A percentile compares a stretch with the other conserved stretches of the same genome.
Conservation (phyloP, 2,797 vertebrate genomes). For the Notamacropus eugenii region DNA sequence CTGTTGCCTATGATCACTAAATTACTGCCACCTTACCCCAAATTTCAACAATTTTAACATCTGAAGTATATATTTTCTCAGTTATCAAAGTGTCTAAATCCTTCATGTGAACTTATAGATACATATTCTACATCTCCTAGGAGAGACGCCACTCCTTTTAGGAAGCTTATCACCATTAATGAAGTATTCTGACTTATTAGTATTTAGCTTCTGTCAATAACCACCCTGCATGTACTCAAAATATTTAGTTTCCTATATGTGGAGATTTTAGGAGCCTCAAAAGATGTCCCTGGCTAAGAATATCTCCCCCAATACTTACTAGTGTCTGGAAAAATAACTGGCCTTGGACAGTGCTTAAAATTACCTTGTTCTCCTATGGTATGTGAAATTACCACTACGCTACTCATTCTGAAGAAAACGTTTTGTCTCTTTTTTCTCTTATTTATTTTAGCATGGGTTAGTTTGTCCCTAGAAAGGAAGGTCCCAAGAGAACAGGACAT, state of each 20-base stretch:
- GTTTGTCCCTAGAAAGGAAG: background rate
- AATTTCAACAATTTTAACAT: background rate
- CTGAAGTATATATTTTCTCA: background rate
- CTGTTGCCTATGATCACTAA: background rate
- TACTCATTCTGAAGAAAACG: background rate
- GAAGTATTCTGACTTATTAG: background rate
- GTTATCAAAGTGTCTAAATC: background rate
- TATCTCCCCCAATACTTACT: background rate
- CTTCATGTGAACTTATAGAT: conserved; percentile 14
- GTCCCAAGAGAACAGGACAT: background rate
- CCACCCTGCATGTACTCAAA: background rate
- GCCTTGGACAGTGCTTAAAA: background rate
- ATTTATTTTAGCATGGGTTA: background rate
- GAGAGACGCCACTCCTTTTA: background rate
- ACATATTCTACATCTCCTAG: background rate
- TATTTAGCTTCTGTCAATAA: background rate
- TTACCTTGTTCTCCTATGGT: background rate
- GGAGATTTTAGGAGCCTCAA: background rate
- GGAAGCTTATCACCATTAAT: background rate
- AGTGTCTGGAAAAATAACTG: background rate
- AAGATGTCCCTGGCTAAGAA: background rate
- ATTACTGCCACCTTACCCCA: conserved; percentile 8
- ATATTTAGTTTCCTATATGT: background rate
- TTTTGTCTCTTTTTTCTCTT: background rate
- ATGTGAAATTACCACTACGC: background rate